Evolutionary conservation across 1,140 invertebrate species (phyloP).

Genomic region (Orussus abietinus): DNA sequence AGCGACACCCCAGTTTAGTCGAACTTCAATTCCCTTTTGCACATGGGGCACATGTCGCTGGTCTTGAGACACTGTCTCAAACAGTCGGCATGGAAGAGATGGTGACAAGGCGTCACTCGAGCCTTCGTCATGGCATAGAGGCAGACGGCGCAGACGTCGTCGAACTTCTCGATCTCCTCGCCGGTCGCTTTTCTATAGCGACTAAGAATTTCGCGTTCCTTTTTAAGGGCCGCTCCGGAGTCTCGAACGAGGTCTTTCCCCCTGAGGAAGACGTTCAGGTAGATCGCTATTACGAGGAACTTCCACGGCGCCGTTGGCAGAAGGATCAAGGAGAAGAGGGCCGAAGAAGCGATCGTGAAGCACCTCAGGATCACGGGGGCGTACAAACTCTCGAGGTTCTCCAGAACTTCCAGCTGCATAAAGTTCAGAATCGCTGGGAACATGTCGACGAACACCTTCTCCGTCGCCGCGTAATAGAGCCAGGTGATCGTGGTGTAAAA

Average conservation of each 20-base stretch:
- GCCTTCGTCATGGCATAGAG: constrained; percentile 65
- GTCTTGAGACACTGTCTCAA: constrained; percentile 65
- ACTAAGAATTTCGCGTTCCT: constrained; percentile 59
- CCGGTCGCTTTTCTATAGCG: constrained; percentile 63
- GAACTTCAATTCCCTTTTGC: constrained; percentile 59
- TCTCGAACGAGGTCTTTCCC: constrained; percentile 60
- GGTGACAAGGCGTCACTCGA: constrained; percentile 70
- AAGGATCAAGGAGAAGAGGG: constrained; percentile 54
- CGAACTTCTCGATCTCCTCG: constrained; percentile 63
- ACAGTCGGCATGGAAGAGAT: constrained; percentile 74
- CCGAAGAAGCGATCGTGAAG: constrained; percentile 56
- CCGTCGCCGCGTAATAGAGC: constrained; percentile 69
- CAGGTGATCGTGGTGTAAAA: constrained; percentile 64
- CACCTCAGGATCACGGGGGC: constrained; percentile 60
- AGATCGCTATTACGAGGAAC: constrained; percentile 58
- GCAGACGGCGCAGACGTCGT: constrained; percentile 75
- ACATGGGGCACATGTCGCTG: constrained; percentile 69
- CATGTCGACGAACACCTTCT: constrained; percentile 66
- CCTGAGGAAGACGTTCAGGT: constrained; percentile 66
- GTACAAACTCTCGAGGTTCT: constrained; percentile 65
- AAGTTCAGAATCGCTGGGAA: constrained; percentile 57
- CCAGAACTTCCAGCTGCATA: constrained; percentile 60
- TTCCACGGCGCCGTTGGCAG: constrained; percentile 57
- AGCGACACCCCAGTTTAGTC: constrained; percentile 21
- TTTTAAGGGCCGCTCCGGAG: constrained; percentile 53